Percentiles rank a stretch among this genome's conserved stretches.
phyloP scores from a whole-genome alignment of 2,888 invertebrate genomes.

The Lissonota sp. region DNA sequence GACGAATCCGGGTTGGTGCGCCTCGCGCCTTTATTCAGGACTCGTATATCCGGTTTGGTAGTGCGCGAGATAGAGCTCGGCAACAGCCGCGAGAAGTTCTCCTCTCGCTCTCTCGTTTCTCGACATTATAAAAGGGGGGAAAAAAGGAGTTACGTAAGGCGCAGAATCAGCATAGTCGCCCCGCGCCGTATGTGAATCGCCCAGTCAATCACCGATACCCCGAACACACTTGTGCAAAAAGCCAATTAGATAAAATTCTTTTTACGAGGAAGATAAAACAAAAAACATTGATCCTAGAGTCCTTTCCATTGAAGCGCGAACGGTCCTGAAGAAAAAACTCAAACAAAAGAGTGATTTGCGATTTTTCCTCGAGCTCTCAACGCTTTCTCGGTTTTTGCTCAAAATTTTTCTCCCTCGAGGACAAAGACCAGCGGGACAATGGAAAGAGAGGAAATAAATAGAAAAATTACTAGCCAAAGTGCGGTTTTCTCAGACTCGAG shows the following conservation, averaged over 20 bases:
- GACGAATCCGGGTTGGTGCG: constrained; percentile 65
- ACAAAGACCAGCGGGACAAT: no score
- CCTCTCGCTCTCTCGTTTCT: constrained; percentile 34
- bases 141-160: constrained; percentile 49
- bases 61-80: constrained; percentile 54
- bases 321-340: background rate
- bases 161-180: constrained; percentile 40
- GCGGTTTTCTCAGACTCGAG: no score
- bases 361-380: no score
- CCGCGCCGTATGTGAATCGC: background rate
- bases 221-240: background rate
- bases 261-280: background rate
- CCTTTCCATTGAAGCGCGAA: background rate
- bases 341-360: no score
- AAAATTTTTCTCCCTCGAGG: no score
- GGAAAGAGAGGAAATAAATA: no score
- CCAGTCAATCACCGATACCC: constrained; percentile 3
- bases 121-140: background rate
- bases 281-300: background rate
- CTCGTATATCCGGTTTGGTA: constrained; percentile 78
- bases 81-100: constrained; percentile 30
- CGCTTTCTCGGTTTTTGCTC: no score
- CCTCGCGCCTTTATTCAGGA: constrained; percentile 66
- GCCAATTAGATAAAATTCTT: background rate
- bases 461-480: no score